These are phyloP conservation scores for Athene cunicularia DNA, from an alignment of 2,113 vertebrate species.

Conservation along the genomic window DNA sequence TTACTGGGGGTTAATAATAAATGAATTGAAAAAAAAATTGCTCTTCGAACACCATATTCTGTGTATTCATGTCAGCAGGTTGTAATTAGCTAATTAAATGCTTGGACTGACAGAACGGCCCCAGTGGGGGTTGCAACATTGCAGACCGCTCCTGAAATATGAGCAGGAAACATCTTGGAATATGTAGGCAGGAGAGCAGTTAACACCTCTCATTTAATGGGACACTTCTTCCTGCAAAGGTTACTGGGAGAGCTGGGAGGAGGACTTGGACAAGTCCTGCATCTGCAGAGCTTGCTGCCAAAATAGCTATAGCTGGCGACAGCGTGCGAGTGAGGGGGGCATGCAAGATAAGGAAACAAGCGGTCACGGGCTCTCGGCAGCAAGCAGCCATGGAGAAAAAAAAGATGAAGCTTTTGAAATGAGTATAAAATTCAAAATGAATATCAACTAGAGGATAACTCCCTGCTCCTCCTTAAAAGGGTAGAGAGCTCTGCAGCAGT, in stretches of 20 bases:
- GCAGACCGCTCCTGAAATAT: slow-evolving; percentile 61
- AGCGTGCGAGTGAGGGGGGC: accelerated
- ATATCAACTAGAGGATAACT: neutral
- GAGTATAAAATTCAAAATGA: neutral
- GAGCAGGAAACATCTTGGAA: slow-evolving; percentile 71
- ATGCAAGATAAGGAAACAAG: neutral
- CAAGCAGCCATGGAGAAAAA: neutral
- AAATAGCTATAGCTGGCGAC: neutral
- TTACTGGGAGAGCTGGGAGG: slow-evolving; percentile 50
- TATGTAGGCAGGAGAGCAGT: slow-evolving; percentile 55
- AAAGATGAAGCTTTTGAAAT: neutral
- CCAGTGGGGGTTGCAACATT: slow-evolving; percentile 54
- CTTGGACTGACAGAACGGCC: slow-evolving; percentile 75
- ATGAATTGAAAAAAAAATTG: slow-evolving; percentile 73
- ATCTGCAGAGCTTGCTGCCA: neutral
- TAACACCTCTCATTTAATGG: slow-evolving; percentile 51
- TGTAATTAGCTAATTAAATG: slow-evolving; percentile 80
- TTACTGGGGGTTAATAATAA: slow-evolving; percentile 74
- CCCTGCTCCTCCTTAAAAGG: neutral
- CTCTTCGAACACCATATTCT: slow-evolving; percentile 62
- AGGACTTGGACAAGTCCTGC: neutral
- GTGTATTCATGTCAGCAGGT: slow-evolving; percentile 75
- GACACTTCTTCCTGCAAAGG: slow-evolving; percentile 55
- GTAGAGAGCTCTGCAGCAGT: neutral
- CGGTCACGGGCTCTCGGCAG: neutral